Evolutionary conservation across 2,113 vertebrate genomes (phyloP), one percentile per base, ranked within the genome.

Genomic region (Mesembrinibis cayennensis): DNA sequence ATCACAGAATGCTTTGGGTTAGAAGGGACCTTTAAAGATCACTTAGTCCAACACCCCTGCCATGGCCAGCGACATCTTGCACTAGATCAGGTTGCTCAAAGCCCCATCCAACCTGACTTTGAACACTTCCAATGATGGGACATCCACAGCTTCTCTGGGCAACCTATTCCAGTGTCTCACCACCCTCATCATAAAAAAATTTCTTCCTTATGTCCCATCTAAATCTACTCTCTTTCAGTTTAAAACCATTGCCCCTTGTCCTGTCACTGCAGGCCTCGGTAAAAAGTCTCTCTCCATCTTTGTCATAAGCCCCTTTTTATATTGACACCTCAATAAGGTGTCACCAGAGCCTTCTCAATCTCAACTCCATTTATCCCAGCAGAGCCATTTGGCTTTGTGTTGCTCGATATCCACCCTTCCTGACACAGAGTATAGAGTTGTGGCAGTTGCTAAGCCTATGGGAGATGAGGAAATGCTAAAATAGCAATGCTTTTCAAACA

Each of bases 381-480:
- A 74, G 38, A 97, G n/a, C 9, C 29, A 14, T 78, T 88, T 91
- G 50, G 79, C 56, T 58, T 71, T 81, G 56, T 47, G 15, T 82
- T 87, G 70, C 83, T 82, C 2, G 1, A 79, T 73, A 95, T 13
- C 92, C 91, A 77, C 93, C 83, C 82, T 95, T 97, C 93, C 96
- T 94, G 86, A 56, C 32, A 44, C 18, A 42, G 47, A 47, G 25
- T 82, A 17, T 83, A 30, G 49, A 69, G 59, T 19, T 79, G 50
- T 69, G 50, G 82, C 59, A 80, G 77, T 87, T 91, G 82, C 92
- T 94, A 65, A 92, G 71, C n/a, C 7, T 67, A 38, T 66, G 32
- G 70, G 63, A 81, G 63, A 63, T 55, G n/a, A 95, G 90, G 92
- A 96, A 97, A 88, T 95, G 81, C 94, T 91, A 85, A 95, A 95